phyloP scores from a whole-genome alignment of 2,888 invertebrate genomes.

The Gastrophysa polygoni region DNA sequence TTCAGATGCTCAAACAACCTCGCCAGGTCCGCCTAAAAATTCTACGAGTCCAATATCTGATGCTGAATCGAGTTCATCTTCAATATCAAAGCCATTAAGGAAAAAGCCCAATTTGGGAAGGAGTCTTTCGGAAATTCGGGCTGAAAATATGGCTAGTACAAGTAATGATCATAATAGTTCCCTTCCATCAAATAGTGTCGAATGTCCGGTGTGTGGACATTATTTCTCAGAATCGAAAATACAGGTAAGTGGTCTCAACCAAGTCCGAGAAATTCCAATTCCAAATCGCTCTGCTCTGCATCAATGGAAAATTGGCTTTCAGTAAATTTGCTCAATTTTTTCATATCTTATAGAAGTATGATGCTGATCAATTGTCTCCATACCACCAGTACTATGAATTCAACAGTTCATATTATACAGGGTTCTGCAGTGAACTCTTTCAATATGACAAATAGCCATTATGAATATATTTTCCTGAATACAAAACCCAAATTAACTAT shows the following conservation, averaged over 20 bases:
- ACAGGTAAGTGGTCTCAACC: constrained; percentile 31
- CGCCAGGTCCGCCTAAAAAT: not conserved
- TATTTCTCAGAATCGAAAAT: constrained; percentile 28
- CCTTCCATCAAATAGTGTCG: constrained; percentile 4
- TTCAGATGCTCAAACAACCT: constrained; percentile 2
- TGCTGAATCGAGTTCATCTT: not conserved
- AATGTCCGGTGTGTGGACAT: constrained; percentile 32
- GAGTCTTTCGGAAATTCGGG: not conserved
- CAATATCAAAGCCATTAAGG: not conserved
- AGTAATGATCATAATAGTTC: constrained; percentile 7
- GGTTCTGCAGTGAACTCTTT: too few species aligned
- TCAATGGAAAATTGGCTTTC: too few species aligned
- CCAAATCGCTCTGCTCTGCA: too few species aligned
- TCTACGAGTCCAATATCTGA: not conserved
- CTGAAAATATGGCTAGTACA: constrained; percentile 9
- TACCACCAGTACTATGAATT: too few species aligned
- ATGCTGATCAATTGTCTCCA: too few species aligned
- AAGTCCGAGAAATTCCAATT: too few species aligned
- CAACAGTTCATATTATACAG: too few species aligned
- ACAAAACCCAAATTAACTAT: too few species aligned
- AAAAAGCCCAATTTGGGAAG: not conserved
- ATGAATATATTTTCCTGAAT: too few species aligned
- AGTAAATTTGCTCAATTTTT: too few species aligned
- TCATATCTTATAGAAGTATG: too few species aligned
- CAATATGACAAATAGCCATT: too few species aligned